phyloP scores from a whole-genome alignment of 2,113 vertebrate genomes.

The Nothocercus nigrocapillus region DNA sequence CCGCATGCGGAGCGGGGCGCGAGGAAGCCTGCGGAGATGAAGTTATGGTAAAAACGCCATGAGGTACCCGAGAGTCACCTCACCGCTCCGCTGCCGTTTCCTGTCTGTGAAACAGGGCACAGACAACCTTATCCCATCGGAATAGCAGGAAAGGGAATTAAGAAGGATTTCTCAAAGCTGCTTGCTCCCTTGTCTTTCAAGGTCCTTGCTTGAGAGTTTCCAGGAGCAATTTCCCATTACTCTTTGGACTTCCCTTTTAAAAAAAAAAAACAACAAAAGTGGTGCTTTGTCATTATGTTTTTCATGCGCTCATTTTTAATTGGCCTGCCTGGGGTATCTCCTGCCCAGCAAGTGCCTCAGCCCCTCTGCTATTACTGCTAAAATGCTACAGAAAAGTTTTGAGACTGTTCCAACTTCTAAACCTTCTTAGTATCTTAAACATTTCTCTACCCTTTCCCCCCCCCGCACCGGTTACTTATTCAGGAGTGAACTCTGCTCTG shows the following conservation, averaged over 20 bases:
- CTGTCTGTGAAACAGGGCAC: not conserved
- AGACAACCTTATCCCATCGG: not conserved
- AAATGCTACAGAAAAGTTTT: not conserved
- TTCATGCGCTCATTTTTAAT: not conserved
- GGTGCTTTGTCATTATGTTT: not conserved
- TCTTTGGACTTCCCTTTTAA: not conserved
- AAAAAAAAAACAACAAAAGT: not conserved
- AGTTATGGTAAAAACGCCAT: not conserved
- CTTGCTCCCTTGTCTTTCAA: not conserved
- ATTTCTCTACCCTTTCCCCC: not conserved
- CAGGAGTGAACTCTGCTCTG: not conserved
- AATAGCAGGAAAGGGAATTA: not conserved
- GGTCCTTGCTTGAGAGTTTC: not conserved
- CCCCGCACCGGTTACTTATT: not conserved
- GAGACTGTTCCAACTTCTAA: not conserved
- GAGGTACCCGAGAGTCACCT: not conserved
- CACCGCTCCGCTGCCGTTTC: not conserved
- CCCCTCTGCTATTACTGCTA: too few species aligned
- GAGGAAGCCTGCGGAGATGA: not conserved
- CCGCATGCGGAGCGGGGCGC: fast-evolving
- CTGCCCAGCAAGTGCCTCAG: too few species aligned
- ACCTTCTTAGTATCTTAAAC: not conserved
- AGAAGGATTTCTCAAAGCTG: not conserved
- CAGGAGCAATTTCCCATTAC: not conserved
- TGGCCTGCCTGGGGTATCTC: not conserved